Evolutionary conservation across 2,888 invertebrate species (phyloP), one percentile per base, ranked within the genome.

Genomic region (Nesidiocoris tenuis): DNA sequence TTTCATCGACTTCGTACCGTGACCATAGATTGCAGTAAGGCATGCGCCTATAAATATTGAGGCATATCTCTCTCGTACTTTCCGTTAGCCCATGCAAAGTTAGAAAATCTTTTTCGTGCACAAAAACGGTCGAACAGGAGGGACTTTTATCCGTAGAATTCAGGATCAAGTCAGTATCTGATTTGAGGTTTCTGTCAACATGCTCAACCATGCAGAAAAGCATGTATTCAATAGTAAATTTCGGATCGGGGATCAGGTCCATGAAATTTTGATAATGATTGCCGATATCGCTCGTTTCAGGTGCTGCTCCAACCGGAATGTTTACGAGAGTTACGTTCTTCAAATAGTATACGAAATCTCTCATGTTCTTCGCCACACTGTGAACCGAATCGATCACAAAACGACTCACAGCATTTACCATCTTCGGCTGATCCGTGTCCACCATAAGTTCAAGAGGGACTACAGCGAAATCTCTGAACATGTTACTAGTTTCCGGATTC

Each of bases 171-270:
- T 68, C 68, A 3, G 68, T 56, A 0, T 18, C 54, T 17, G 68
- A 56, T 2, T 22, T 57, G 5, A 68, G 18, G 9, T 16, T 68
- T 56, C 57, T 17, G 17, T 21, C 16, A 1, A 68, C 68, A 22
- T 68, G 56, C 18, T 68, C 68, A 2, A 68, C 68, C 23, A 68
- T 59, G 22, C 68, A 57, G n/a, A 18, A 68, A 16, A 68, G 23
- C 16, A 68, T 59, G 23, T 57, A 68, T 17, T 68, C 68, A 23
- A 68, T 23, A 1, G 68, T 68, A 9, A 68, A 5, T 23, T n/a
- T 39, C 1, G 1, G 56, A 17, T 23, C 21, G 16, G 56, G 68
- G 12, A 68, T 59, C n/a, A 57, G 57, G 1, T 68, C 68, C 7
- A 68, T 3, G 23, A 57, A 68, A 23, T 24, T 56, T 1, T 21